phyloP scores from a whole-genome alignment of 2,113 vertebrate genomes.

The Cyprinodon tularosa region DNA sequence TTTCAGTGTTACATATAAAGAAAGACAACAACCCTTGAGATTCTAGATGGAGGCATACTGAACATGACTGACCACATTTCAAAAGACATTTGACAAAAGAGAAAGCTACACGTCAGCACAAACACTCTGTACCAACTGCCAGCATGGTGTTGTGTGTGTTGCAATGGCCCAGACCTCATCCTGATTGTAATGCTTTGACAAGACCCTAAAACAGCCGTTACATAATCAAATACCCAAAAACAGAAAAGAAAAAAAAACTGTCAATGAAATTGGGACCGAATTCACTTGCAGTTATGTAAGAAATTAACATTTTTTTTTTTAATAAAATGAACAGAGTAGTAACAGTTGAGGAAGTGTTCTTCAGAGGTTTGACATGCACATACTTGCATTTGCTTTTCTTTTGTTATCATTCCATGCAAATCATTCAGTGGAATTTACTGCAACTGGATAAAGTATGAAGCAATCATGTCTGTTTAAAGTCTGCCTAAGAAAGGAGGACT shows the following conservation, averaged over 20 bases:
- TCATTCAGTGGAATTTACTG: no score
- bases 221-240: not conserved
- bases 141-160: not conserved
- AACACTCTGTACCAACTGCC: not conserved
- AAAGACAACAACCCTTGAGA: not conserved
- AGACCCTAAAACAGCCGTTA: not conserved
- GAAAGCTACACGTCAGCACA: not conserved
- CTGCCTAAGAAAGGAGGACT: no score
- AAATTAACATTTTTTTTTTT: not conserved
- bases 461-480: no score
- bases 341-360: no score
- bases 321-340: no score
- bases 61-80: not conserved
- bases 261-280: not conserved
- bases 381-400: not conserved
- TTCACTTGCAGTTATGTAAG: not conserved
- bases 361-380: not conserved
- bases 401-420: not conserved
- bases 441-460: no score
- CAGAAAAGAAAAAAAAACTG: not conserved
- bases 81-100: not conserved
- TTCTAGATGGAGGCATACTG: not conserved
- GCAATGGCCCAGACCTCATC: not conserved
- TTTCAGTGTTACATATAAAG: no score
- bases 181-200: not conserved